Evolutionary conservation across 2,113 vertebrate species (phyloP), one percentile per base, ranked within the genome.

Genomic region (Carollia perspicillata): DNA sequence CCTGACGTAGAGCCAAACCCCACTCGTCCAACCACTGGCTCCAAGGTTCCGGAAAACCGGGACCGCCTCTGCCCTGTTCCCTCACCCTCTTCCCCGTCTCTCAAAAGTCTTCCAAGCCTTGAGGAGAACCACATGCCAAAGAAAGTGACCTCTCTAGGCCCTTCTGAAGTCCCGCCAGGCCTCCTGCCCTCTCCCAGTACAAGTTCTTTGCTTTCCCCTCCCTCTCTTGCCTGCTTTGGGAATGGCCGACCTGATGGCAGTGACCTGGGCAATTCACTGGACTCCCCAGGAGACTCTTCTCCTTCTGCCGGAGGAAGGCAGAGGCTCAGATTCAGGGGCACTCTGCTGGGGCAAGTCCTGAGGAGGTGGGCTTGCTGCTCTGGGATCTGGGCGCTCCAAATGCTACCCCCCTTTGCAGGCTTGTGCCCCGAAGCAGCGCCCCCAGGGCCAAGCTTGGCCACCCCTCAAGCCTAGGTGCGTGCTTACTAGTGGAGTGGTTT

Each of bases 401-500:
- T 18, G 26, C 30, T 4, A 3, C 5, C 2, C 10, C 13, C 28
- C 11, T 33, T 35, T 12, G 8, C 13, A n/a, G 51, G 68, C 72
- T 83, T 44, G 47, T 40, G 42, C 7, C 13, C 17, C 0, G 2
- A 10, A 80, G 20, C 86, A n/a, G 58, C 37, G 66, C 5, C 11
- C n/a, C n/a, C 22, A 16, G 23, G 58, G 18, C 42, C 53, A 14
- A 35, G 63, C 8, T 13, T 28, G 75, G 35, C 23, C 14, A 30
- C 9, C 22, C 26, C 53, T 51, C 17, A 6, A 33, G 18, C 60
- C 40, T 47, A 8, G 51, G 49, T 37, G 33, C 77, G 58, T 51
- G 8, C 1, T 0, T 33, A n/a, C 9, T 60, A 11, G 28, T 2
- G 13, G 44, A 42, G 30, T 23, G 33, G 22, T 37, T 23, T 12